These are phyloP conservation scores for Eupelmus urozonus DNA, from an alignment of 2,888 invertebrate genomes.

Conservation along the genomic window DNA sequence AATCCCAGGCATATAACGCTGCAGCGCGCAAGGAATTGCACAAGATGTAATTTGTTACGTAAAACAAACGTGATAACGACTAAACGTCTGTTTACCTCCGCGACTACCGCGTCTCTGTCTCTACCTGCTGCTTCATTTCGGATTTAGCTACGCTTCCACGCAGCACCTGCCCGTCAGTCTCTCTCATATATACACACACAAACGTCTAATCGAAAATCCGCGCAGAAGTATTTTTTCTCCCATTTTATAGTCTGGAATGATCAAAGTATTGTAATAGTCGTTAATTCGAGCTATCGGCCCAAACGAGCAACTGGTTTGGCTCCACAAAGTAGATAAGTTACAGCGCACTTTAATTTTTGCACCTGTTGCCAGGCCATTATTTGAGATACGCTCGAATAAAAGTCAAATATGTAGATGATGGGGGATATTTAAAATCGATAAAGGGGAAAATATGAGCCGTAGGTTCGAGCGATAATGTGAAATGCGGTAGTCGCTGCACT, in stretches of 20 bases:
- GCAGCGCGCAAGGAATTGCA: conserved; percentile 19
- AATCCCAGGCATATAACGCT: background rate
- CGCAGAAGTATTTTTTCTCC: too few species aligned
- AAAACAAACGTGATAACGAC: conserved; percentile 38
- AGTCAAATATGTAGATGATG: conserved; percentile 10
- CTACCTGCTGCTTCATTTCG: conserved; percentile 9
- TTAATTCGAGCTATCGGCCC: conserved; percentile 14
- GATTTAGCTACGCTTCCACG: too few species aligned
- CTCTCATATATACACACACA: too few species aligned
- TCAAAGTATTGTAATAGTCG: too few species aligned
- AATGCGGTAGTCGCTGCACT: too few species aligned
- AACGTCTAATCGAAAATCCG: background rate
- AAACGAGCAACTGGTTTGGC: conserved; percentile 1
- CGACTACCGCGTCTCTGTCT: background rate
- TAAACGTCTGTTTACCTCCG: background rate
- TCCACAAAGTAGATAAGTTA: conserved; percentile 23
- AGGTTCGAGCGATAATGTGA: too few species aligned
- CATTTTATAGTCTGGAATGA: too few species aligned
- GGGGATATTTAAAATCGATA: too few species aligned
- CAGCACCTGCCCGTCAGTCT: too few species aligned
- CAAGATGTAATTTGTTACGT: conserved; percentile 42
- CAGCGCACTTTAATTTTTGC: conserved; percentile 5
- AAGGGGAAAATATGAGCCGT: too few species aligned
- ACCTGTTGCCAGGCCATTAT: background rate
- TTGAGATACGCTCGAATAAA: conserved; percentile 3